These are phyloP conservation scores for Dicentrarchus labrax DNA, from an alignment of 2,113 vertebrate genomes.

Conservation along the genomic window DNA sequence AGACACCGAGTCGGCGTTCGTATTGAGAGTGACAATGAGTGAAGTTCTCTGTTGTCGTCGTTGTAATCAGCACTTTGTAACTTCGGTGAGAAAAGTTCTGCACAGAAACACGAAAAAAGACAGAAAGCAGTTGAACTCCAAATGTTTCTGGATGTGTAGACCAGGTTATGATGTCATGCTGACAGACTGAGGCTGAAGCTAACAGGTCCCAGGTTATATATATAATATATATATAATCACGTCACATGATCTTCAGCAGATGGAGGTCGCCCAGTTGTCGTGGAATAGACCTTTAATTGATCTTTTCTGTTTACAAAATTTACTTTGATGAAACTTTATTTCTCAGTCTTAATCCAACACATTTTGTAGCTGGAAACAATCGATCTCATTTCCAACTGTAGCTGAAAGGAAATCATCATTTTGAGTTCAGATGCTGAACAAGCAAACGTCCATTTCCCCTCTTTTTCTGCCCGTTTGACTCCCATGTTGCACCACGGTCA, in stretches of 20 bases:
- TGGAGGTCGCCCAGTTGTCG: too few species aligned
- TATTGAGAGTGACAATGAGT: not conserved
- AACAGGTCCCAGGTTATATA: too few species aligned
- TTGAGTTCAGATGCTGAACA: constrained; percentile 1
- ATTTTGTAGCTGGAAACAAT: not conserved
- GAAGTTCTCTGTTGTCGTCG: not conserved
- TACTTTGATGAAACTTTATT: too few species aligned
- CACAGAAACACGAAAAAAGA: not conserved
- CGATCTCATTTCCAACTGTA: too few species aligned
- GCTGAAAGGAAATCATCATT: not conserved
- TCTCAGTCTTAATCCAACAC: not conserved
- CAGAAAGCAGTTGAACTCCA: not conserved
- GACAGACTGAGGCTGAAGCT: too few species aligned
- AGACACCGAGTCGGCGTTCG: constrained; percentile 9
- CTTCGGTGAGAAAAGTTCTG: not conserved
- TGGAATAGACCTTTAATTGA: too few species aligned
- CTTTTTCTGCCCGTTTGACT: constrained; percentile 21
- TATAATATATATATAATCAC: too few species aligned
- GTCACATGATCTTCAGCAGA: too few species aligned
- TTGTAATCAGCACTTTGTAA: not conserved
- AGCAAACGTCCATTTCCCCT: not conserved
- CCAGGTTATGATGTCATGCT: too few species aligned
- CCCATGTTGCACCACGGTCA: constrained; percentile 36
- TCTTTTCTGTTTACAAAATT: too few species aligned
- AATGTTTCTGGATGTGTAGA: too few species aligned